phyloP scores from a whole-genome alignment of 2,888 invertebrate species.

The Altica lythri region DNA sequence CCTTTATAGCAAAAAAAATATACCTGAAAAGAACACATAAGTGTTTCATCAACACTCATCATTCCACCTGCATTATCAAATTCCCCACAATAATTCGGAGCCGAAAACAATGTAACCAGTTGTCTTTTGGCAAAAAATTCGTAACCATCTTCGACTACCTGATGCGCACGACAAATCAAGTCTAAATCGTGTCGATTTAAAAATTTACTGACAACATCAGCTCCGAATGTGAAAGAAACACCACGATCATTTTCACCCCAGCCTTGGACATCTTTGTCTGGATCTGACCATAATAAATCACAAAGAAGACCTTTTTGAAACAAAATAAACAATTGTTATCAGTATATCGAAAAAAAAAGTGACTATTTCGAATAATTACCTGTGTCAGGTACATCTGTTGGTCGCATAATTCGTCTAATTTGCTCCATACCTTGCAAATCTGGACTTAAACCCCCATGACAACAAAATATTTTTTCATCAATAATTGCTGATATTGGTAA shows the following conservation, averaged over 20 bases:
- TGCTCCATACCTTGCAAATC: slow-evolving; percentile 98
- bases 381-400: slow-evolving; percentile 98
- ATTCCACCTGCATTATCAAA: slow-evolving; percentile 99
- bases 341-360: neutral
- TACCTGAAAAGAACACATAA: slow-evolving; percentile 98
- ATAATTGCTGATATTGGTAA: slow-evolving; percentile 99
- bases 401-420: slow-evolving; percentile 95
- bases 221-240: slow-evolving; percentile 97
- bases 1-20: neutral
- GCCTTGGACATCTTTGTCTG: slow-evolving; percentile 92
- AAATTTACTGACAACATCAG: slow-evolving; percentile 96
- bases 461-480: slow-evolving; percentile 99
- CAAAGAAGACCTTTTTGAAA: slow-evolving; percentile 83
- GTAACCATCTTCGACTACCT: slow-evolving; percentile 98
- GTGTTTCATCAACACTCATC: slow-evolving; percentile 99
- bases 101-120: slow-evolving; percentile 97
- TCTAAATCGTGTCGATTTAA: slow-evolving; percentile 96
- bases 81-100: slow-evolving; percentile 97
- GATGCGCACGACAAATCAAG: slow-evolving; percentile 96
- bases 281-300: slow-evolving; percentile 97
- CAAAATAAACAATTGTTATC: neutral
- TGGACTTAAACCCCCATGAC: slow-evolving; percentile 92
- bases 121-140: slow-evolving; percentile 99
- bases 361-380: slow-evolving; percentile 52
- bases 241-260: slow-evolving; percentile 99